Evolutionary conservation across 2,888 invertebrate species (phyloP).

Genomic region (Meiosimyza decipiens): DNA sequence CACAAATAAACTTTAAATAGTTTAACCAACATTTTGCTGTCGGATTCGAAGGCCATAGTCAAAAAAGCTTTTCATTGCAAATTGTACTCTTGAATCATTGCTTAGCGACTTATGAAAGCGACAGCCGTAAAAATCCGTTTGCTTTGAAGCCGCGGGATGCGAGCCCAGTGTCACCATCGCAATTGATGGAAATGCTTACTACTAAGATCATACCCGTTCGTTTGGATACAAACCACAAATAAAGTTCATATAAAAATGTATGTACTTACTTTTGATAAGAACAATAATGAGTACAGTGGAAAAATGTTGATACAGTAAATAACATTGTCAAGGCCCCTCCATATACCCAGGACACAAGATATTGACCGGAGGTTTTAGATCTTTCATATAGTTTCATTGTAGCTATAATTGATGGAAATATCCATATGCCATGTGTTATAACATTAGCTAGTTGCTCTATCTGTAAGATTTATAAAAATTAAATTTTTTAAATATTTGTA

Average conservation of each 20-base stretch:
- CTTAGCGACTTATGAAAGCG: too few species aligned
- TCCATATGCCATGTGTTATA: conserved; percentile 89
- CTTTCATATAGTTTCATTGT: conserved; percentile 79
- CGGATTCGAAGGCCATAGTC: too few species aligned
- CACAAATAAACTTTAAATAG: too few species aligned
- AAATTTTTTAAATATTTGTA: background rate
- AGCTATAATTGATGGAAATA: conserved; percentile 85
- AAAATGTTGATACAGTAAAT: conserved; percentile 89
- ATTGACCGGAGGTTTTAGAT: conserved; percentile 79
- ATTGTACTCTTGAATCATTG: too few species aligned
- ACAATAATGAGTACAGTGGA: conserved; percentile 88
- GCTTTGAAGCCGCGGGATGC: too few species aligned
- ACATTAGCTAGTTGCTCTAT: conserved; percentile 93
- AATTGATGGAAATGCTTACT: too few species aligned
- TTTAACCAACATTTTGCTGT: too few species aligned
- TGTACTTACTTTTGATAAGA: conserved; percentile 68
- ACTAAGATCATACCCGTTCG: too few species aligned
- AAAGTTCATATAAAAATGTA: background rate
- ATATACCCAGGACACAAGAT: conserved; percentile 85
- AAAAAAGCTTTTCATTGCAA: too few species aligned
- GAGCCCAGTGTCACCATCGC: too few species aligned
- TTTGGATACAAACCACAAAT: conserved; percentile 21
- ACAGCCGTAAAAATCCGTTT: too few species aligned
- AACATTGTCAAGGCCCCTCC: conserved; percentile 86
- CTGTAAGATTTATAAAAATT: conserved; percentile 59